Evolutionary conservation across 2,888 invertebrate species (phyloP), one percentile per base, ranked within the genome.

Genomic region (Aphelenchoides bicaudatus): DNA sequence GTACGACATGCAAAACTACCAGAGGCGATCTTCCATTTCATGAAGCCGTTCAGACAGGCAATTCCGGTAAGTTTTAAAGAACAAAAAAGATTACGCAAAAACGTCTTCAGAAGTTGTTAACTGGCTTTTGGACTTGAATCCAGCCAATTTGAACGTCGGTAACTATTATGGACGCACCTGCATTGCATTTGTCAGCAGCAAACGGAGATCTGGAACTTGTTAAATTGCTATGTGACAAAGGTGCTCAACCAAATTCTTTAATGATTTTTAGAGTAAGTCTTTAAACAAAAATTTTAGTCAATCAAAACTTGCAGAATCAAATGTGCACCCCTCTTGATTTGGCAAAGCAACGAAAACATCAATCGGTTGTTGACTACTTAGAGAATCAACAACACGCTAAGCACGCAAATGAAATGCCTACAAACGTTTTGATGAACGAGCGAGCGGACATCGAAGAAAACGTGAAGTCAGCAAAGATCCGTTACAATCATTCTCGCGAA

Each of bases 21-120:
- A n/a, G 90, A 78, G 96, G 96, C 0, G 96, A 96, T 80, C 85
- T 91, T 56, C 91, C 96, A 0, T 83, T 96, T 25, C 96, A 98
- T 79, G 96, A 98, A 82, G 94, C 96, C 0, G 89, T 93, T 0
- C 86, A 89, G 39, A 91, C 91, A 0, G 92, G 93, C 0, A 84
- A 91, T 62, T 86, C 89, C 65, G 83, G 83, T 83, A 69, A 64
- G 55, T 19, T 5, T 13, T 47, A 13, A 49, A n/a, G 10, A 16
- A 16, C 10, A 16, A 2, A 1, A 49, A 39, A 37, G 38, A 13
- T 37, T 2, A 21, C 54, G 13, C 25, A 52, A 39, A 52, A 8
- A 28, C 29, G 8, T 27, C 21, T 58, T 37, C 58, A 79, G 91
- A 91, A 74, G 80, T 92, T 59, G 88, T 92, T 0, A 86, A 88